Percentiles rank a stretch among this genome's conserved stretches.
phyloP scores from a whole-genome alignment of 2,113 vertebrate species.

The Clinocottus analis region DNA sequence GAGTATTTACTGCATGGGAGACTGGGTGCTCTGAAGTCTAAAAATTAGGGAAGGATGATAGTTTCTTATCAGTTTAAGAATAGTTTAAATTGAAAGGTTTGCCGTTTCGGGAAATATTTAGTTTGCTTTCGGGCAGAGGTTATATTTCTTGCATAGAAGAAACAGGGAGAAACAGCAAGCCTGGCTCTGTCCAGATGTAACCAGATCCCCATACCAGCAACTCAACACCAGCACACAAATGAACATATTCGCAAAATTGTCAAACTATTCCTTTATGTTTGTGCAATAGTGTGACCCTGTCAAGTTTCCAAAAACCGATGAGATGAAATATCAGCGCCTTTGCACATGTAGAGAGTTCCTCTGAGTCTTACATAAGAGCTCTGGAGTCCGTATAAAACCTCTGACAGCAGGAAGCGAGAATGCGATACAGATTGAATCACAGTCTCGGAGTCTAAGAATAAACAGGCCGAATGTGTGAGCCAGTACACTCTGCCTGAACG shows the following conservation, averaged over 20 bases:
- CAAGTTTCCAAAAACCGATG: slow-evolving; percentile 46
- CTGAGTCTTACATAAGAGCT: slow-evolving; percentile 47
- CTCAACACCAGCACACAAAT: not conserved
- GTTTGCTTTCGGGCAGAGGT: not conserved
- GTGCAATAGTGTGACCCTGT: slow-evolving; percentile 22
- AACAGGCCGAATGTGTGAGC: slow-evolving; percentile 26
- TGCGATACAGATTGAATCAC: slow-evolving; percentile 39
- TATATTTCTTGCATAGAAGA: not conserved
- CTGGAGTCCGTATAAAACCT: slow-evolving; percentile 32
- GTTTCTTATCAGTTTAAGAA: not conserved
- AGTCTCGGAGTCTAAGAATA: slow-evolving; percentile 34
- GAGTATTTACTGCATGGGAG: not conserved
- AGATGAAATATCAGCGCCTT: slow-evolving; percentile 39
- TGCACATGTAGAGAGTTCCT: slow-evolving; percentile 2
- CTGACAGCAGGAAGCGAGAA: slow-evolving; percentile 39
- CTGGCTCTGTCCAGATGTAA: not conserved
- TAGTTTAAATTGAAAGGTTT: not conserved
- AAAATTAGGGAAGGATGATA: not conserved
- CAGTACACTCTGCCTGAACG: slow-evolving; percentile 1
- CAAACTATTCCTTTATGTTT: slow-evolving; percentile 32
- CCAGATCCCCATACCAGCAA: not conserved
- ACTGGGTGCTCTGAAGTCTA: not conserved
- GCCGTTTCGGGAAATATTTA: not conserved
- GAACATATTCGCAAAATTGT: not conserved
- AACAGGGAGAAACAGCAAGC: not conserved